Evolutionary conservation across 2,797 vertebrate genomes (phyloP), one percentile per base, ranked within the genome.

Genomic region (Pagetopsis macropterus): DNA sequence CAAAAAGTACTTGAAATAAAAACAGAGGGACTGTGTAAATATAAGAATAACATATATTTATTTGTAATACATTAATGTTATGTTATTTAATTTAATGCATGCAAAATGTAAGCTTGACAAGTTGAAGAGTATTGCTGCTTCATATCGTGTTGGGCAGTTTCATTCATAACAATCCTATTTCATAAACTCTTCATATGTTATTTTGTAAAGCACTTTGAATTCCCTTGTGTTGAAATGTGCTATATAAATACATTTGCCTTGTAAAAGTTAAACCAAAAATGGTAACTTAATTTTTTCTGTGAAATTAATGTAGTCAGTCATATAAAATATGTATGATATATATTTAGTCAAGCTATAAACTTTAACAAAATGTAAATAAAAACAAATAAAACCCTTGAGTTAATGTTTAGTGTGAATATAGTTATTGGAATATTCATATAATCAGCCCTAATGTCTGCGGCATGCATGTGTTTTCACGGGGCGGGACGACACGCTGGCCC

Each of bases 351-450:
- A 54, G 17, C 11, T 16, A 19, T 43, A 16, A 40, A 65, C 33
- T 37, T 41, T 3, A 23, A 14, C 17, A 40, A 5, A 27, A 27
- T 27, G 27, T 58, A 41, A 58, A 58, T 37, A 37, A 7, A 37
- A 37, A 15, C 2, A 31, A 9, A 9, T 13, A 46, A 15, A 68
- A 14, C 56, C 7, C 19, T n/a, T 52, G 7, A 13, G 41, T 21
- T 21, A 46, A 21, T 62, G n/a, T 27, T 11, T 40, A 13, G 52
- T 54, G 49, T 40, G 45, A 27, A 27, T 15, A 12, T 31, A 54
- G 41, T 49, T 1, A 1, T 64, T 73, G 48, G 65, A 84, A 76
- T 89, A 82, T 86, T 74, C 33, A 56, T 77, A 10, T 60, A 55
- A 58, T 70, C 66, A 46, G 49, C 75, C 56, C 68, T 66, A 31